Evolutionary conservation across 2,888 invertebrate species (phyloP).

Genomic region (Linnaemya tessellans): DNA sequence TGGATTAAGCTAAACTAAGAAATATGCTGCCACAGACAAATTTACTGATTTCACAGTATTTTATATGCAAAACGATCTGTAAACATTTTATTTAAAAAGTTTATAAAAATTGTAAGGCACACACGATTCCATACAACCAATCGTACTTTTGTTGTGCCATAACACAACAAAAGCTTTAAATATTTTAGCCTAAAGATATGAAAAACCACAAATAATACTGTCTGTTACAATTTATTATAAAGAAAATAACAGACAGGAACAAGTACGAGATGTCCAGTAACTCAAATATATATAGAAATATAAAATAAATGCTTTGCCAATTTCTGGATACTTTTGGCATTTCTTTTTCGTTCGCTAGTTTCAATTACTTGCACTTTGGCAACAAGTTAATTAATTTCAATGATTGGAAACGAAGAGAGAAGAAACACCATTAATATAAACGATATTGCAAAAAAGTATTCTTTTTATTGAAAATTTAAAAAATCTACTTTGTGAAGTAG

Average conservation of each 20-base stretch:
- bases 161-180: slow-evolving; percentile 53
- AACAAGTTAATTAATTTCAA: slow-evolving; percentile 51
- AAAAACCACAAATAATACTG: slow-evolving; percentile 49
- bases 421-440: slow-evolving; percentile 6
- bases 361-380: slow-evolving; percentile 20
- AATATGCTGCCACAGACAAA: no score
- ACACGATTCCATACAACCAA: no score
- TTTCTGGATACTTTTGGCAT: not conserved
- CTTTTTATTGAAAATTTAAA: no score
- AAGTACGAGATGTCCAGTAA: not conserved
- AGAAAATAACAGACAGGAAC: slow-evolving; percentile 21
- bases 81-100: not conserved
- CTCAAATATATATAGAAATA: slow-evolving; percentile 8
- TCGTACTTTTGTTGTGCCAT: not conserved
- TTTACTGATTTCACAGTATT: no score
- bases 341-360: slow-evolving; percentile 10
- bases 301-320: slow-evolving; percentile 23
- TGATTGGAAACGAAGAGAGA: slow-evolving; percentile 12
- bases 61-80: no score
- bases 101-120: not conserved
- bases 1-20: no score
- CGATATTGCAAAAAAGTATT: not conserved
- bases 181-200: slow-evolving; percentile 34
- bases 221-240: slow-evolving; percentile 37
- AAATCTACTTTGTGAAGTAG: no score